phyloP scores from a whole-genome alignment of 2,888 invertebrate genomes.

The Operophtera brumata region DNA sequence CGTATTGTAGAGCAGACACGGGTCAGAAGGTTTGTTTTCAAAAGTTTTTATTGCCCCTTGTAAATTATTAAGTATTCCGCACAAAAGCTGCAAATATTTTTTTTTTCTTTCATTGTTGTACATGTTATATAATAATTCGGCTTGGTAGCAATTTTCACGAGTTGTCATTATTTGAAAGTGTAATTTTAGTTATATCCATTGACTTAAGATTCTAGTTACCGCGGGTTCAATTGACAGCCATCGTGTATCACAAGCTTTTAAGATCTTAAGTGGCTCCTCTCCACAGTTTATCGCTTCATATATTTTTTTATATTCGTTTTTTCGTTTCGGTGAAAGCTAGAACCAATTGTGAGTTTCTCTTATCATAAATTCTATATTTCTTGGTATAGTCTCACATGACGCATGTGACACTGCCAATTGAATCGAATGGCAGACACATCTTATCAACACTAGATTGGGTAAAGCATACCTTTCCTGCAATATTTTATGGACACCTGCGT shows the following conservation, averaged over 20 bases:
- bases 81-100: slow-evolving; percentile 15
- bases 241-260: neutral
- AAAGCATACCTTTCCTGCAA: slow-evolving; percentile 22
- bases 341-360: slow-evolving; percentile 9
- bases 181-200: slow-evolving; percentile 22
- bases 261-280: neutral
- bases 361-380: slow-evolving; percentile 14
- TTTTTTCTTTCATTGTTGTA: slow-evolving; percentile 20
- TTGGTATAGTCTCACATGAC: slow-evolving; percentile 11
- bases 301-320: neutral
- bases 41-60: slow-evolving; percentile 27
- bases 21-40: slow-evolving; percentile 14
- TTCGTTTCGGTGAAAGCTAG: neutral
- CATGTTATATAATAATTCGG: slow-evolving; percentile 21
- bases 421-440: slow-evolving; percentile 19
- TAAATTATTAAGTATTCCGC: slow-evolving; percentile 18
- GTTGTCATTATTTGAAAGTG: slow-evolving; percentile 18
- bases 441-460: slow-evolving; percentile 24
- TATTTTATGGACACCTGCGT: slow-evolving; percentile 26
- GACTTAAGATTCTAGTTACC: slow-evolving; percentile 16
- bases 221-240: slow-evolving; percentile 4
- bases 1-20: slow-evolving; percentile 19
- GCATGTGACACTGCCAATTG: slow-evolving; percentile 15
- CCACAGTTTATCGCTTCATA: neutral
- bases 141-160: slow-evolving; percentile 22